A percentile compares a stretch with the other conserved stretches of the same genome.
Evolutionary conservation across 2,888 invertebrate genomes (phyloP).

Genomic region (Calameuta pallipes): DNA sequence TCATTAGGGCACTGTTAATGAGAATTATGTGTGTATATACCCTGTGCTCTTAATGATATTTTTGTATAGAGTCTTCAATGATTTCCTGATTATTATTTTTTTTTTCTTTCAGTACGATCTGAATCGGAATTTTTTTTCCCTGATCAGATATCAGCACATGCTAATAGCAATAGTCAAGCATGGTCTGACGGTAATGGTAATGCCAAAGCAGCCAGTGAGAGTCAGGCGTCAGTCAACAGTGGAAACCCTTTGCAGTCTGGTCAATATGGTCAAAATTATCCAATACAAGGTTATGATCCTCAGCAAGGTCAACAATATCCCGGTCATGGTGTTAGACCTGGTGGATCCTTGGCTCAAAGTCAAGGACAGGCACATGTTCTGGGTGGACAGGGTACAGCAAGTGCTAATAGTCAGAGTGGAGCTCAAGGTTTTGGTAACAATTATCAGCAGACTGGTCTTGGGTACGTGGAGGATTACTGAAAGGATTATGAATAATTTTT

Average conservation of each 20-base stretch:
- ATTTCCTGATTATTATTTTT: not conserved
- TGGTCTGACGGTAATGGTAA: slow-evolving; percentile 24
- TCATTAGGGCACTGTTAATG: not conserved
- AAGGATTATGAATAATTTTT: not conserved
- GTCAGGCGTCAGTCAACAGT: not conserved
- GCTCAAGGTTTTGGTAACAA: slow-evolving; percentile 8
- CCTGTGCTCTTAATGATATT: not conserved
- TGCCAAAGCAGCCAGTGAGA: slow-evolving; percentile 21
- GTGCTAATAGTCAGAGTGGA: slow-evolving; percentile 2
- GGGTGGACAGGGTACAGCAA: slow-evolving; percentile 12
- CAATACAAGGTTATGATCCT: not conserved
- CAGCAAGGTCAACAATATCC: not conserved
- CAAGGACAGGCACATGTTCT: slow-evolving; percentile 3
- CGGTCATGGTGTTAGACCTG: not conserved
- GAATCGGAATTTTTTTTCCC: slow-evolving; percentile 17
- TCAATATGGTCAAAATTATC: not conserved
- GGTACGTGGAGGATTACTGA: not conserved
- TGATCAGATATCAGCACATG: slow-evolving; percentile 14
- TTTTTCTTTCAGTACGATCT: not conserved
- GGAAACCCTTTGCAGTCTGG: not conserved
- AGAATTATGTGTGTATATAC: not conserved
- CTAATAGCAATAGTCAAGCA: slow-evolving; percentile 18
- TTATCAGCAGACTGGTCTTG: slow-evolving; percentile 6
- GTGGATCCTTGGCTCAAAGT: not conserved
- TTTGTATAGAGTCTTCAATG: not conserved